phyloP scores from a whole-genome alignment of 2,888 invertebrate species.

The Microctonus brassicae region DNA sequence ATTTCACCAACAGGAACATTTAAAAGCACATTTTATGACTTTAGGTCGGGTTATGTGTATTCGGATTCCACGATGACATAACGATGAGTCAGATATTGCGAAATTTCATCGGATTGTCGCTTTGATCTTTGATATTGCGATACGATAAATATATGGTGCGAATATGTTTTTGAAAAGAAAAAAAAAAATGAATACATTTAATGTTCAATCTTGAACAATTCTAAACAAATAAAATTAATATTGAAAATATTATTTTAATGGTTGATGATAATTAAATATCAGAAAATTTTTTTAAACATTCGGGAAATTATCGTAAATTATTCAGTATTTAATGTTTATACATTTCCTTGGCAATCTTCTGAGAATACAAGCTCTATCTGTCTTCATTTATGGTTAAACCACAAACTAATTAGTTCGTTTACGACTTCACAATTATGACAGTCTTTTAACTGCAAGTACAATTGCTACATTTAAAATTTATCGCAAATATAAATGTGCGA shows the following conservation, averaged over 20 bases:
- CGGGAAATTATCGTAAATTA: not conserved
- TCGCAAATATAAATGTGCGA: not conserved
- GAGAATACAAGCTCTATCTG: conserved; percentile 1
- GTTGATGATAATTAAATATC: not conserved
- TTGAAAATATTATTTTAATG: not conserved
- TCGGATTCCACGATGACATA: conserved; percentile 33
- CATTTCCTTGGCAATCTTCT: not conserved
- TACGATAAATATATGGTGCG: not conserved
- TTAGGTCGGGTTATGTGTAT: conserved; percentile 12
- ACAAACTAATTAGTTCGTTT: conserved; percentile 12
- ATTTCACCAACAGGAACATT: conserved; percentile 17
- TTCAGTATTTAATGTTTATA: not conserved
- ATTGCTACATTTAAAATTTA: conserved; percentile 1
- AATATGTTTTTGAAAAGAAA: not conserved
- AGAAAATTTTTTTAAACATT: not conserved
- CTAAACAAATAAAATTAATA: not conserved
- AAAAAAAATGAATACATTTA: not conserved
- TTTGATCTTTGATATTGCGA: conserved; percentile 16
- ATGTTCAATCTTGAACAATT: not conserved
- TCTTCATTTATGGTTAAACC: not conserved
- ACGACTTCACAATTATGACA: conserved; percentile 1
- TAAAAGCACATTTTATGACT: conserved; percentile 30
- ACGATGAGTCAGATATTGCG: conserved; percentile 30
- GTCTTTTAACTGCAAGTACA: not conserved
- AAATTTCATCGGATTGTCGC: conserved; percentile 18